Evolutionary conservation across 2,797 vertebrate species (phyloP), one percentile per base, ranked within the genome.

Genomic region (Neoniphon sammara): DNA sequence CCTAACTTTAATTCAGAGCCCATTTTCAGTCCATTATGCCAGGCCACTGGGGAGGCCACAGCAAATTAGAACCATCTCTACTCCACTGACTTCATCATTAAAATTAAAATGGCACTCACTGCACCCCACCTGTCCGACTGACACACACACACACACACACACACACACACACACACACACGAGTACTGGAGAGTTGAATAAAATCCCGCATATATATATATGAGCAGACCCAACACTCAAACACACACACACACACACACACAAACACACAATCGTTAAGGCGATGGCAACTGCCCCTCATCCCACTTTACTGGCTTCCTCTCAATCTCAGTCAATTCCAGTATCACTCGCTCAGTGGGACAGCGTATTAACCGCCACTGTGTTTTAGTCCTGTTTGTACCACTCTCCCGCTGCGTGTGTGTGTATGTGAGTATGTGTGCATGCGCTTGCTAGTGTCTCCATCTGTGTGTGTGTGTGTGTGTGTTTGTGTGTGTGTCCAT

Each of bases 51-150:
- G 91, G 90, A 93, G 75, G 77, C 88, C 68, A 73, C 74, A 85
- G 85, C 91, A 91, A 92, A 94, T 94, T 93, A 93, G 86, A 90
- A 91, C 85, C 74, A 90, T 91, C 90, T 93, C 88, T 93, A 92
- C 91, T 92, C 83, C 92, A 93, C 85, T 93, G 90, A 92, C 88
- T 93, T 92, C 87, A 88, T 91, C 89, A 91, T 93, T 92, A 91
- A 93, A 91, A 91, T 91, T 90, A 89, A 91, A 90, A 91, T 84
- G 78, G 85, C 76, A 89, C 84, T 86, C 44, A 62, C 77, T 87
- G 81, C 85, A 88, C 77, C 86, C 85, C 81, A 85, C 87, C 88
- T 91, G 91, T 85, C 85, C 66, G 62, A 53, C 83, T 82, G 65
- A 64, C 73, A 72, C 56, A 44, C 58, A 53, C 55, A 21, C 7